Conservation (phyloP, 2,797 vertebrate genomes). For the Enteromius fasciolatus region DNA sequence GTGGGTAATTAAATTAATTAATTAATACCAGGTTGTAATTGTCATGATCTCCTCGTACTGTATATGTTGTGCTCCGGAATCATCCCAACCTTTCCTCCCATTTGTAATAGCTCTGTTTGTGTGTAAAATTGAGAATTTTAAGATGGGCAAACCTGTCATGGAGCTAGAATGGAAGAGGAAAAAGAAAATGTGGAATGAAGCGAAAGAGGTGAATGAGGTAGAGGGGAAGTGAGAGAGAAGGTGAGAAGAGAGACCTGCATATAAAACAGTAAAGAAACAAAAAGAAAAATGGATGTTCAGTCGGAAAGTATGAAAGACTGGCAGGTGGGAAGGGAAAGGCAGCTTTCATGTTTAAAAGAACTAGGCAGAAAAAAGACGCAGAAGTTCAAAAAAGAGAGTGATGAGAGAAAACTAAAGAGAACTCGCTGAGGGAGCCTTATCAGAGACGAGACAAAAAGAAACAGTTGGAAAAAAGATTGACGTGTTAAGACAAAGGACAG, state of each 20-base stretch:
- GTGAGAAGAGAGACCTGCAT: constrained; percentile 37
- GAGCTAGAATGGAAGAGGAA: background rate
- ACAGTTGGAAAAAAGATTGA: constrained; percentile 23
- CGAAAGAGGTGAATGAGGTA: constrained; percentile 28
- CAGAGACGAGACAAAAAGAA: constrained; percentile 34
- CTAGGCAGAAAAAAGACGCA: constrained; percentile 11
- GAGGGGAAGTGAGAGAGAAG: background rate
- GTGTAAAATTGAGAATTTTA: constrained; percentile 6
- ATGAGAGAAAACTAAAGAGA: constrained; percentile 28
- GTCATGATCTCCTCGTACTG: background rate
- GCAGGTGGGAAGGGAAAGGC: constrained; percentile 28
- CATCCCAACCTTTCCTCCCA: background rate
- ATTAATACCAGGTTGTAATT: background rate
- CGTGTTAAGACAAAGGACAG: constrained; percentile 29
- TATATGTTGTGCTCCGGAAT: background rate
- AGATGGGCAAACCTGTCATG: constrained; percentile 12
- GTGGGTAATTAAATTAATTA: background rate
- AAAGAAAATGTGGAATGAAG: constrained; percentile 15
- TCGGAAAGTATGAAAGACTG: constrained; percentile 25
- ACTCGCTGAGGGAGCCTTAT: background rate
- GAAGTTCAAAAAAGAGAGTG: constrained; percentile 23
- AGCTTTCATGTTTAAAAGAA: constrained; percentile 44
- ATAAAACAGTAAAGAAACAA: constrained; percentile 30
- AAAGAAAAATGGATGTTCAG: constrained; percentile 43
- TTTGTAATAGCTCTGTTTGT: constrained; percentile 13